These are phyloP conservation scores for Lasioglossum malachurum DNA, from an alignment of 2,888 invertebrate genomes.

Conservation along the genomic window DNA sequence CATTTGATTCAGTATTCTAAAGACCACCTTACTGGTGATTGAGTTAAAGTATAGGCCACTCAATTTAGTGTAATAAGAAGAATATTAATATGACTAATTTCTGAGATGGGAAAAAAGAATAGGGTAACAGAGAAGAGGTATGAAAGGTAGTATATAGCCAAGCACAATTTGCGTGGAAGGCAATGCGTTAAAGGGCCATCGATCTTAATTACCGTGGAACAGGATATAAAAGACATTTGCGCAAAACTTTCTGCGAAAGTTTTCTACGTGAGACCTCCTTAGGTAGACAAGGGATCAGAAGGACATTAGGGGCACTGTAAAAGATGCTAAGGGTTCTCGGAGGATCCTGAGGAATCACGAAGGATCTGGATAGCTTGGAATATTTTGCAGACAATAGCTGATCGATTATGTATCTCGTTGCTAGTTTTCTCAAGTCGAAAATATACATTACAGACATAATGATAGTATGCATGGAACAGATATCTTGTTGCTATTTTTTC, in stretches of 20 bases:
- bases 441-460: neutral
- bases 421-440: neutral
- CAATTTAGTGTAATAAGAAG: no score
- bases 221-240: conserved; percentile 17
- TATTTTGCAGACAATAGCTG: neutral
- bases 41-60: no score
- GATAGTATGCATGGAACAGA: neutral
- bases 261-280: conserved; percentile 2
- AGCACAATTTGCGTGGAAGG: conserved; percentile 1
- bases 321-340: neutral
- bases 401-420: neutral
- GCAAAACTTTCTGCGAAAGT: neutral
- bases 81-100: neutral
- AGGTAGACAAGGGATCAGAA: neutral
- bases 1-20: neutral
- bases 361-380: neutral
- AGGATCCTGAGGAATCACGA: neutral
- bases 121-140: neutral
- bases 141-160: neutral
- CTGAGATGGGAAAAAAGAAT: neutral
- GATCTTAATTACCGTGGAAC: neutral
- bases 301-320: neutral
- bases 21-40: neutral
- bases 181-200: conserved; percentile 1
- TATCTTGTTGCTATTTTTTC: no score